A percentile compares a stretch with the other conserved stretches of the same genome.
These are phyloP conservation scores for Halcyon chelicuti DNA, from an alignment of 2,797 vertebrate species.

Conservation along the genomic window DNA sequence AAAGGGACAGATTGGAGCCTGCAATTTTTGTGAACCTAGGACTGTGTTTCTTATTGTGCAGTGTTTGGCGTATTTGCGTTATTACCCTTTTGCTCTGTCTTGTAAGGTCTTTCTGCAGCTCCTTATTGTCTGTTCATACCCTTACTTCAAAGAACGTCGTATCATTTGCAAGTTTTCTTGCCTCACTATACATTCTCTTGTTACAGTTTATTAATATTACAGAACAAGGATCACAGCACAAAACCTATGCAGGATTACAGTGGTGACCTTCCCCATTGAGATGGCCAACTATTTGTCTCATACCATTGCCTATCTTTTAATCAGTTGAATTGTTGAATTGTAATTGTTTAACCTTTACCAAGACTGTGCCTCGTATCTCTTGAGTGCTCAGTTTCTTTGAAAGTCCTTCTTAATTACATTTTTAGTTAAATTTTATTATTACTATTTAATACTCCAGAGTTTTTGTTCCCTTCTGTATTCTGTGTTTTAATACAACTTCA, in stretches of 20 bases:
- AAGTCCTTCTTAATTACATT: background rate
- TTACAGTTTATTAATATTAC: background rate
- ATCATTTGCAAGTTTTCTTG: background rate
- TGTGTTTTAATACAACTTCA: background rate
- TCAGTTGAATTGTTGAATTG: background rate
- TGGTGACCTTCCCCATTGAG: background rate
- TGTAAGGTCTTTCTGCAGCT: background rate
- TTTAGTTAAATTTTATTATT: background rate
- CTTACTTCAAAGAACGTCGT: background rate
- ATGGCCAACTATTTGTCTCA: background rate
- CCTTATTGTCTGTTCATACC: background rate
- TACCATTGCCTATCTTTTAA: background rate
- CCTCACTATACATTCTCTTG: background rate
- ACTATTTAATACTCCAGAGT: background rate
- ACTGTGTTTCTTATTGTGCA: background rate
- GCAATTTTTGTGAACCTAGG: background rate
- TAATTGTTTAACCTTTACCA: background rate
- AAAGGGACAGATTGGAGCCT: background rate
- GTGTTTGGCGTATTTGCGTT: background rate
- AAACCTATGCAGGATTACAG: background rate
- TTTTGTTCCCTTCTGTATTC: background rate
- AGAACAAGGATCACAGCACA: background rate
- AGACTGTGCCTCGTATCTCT: background rate
- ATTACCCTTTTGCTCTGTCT: background rate
- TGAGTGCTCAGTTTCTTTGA: background rate